Percentiles rank a stretch among this genome's conserved stretches.
Evolutionary conservation across 92 coral and sea anemone species (phyloP).

Genomic region (Paragorgia papillata): DNA sequence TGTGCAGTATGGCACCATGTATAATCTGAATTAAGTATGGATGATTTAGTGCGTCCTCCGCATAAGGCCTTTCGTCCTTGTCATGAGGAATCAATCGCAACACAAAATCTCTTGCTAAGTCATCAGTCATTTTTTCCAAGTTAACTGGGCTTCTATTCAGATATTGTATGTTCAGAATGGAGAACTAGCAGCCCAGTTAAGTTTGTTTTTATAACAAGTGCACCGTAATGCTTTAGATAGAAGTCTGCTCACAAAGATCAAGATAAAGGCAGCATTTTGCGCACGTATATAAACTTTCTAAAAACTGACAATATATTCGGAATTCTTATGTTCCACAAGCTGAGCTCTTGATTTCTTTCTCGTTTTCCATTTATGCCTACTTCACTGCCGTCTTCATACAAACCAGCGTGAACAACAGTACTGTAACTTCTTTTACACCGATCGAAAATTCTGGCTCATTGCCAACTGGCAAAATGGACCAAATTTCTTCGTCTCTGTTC

Average conservation of each 20-base stretch:
- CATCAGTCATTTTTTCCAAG: neutral
- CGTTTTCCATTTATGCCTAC: constrained; percentile 11
- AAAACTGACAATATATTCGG: neutral
- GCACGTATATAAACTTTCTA: neutral
- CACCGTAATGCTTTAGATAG: neutral
- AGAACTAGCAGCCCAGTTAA: constrained; percentile 3
- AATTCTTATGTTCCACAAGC: neutral
- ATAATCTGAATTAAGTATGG: too few species aligned
- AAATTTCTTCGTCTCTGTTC: too few species aligned
- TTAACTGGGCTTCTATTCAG: neutral
- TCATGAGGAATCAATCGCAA: constrained; percentile 1
- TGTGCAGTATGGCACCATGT: too few species aligned
- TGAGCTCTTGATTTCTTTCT: neutral
- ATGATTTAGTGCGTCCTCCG: neutral
- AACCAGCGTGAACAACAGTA: constrained; percentile 2
- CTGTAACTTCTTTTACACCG: neutral
- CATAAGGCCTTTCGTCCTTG: neutral
- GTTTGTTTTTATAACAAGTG: neutral
- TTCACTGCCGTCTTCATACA: neutral
- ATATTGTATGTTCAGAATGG: neutral
- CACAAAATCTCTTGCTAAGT: neutral
- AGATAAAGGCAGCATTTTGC: neutral
- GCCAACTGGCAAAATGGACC: too few species aligned
- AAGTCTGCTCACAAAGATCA: neutral
- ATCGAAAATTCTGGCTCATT: neutral